phyloP scores from a whole-genome alignment of 2,888 invertebrate species.

The Orthosia gothica region DNA sequence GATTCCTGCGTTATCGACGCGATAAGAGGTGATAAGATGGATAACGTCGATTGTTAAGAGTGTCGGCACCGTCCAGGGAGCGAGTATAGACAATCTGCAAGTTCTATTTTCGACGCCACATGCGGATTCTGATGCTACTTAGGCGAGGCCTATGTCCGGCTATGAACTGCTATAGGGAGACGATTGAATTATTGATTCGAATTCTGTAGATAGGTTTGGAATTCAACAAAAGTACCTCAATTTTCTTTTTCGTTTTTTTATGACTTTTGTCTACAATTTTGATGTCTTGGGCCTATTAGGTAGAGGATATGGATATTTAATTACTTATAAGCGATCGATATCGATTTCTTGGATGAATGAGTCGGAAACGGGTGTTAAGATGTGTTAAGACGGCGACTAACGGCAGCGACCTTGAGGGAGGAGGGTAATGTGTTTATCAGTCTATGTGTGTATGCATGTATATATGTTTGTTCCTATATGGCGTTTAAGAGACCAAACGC shows the following conservation, averaged over 20 bases:
- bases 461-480: no score
- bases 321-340: no score
- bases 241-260: background rate
- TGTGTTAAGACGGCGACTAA: no score
- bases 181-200: constrained; percentile 28
- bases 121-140: constrained; percentile 68
- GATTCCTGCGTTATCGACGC: constrained; percentile 66
- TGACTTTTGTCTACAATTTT: background rate
- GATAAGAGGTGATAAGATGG: constrained; percentile 73
- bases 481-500: no score
- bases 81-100: constrained; percentile 62
- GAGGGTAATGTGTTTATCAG: no score
- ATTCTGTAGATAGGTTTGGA: background rate
- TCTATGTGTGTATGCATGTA: no score
- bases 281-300: background rate
- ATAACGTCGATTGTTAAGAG: constrained; percentile 68
- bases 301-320: background rate
- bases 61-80: constrained; percentile 47
- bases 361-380: background rate
- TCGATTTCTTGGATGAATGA: background rate
- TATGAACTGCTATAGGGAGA: constrained; percentile 33
- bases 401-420: no score
- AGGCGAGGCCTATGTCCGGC: constrained; percentile 58
- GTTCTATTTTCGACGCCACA: constrained; percentile 80
- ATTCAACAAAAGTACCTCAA: background rate